Conservation (phyloP, 2,113 vertebrate species). For the Camelus dromedarius region DNA sequence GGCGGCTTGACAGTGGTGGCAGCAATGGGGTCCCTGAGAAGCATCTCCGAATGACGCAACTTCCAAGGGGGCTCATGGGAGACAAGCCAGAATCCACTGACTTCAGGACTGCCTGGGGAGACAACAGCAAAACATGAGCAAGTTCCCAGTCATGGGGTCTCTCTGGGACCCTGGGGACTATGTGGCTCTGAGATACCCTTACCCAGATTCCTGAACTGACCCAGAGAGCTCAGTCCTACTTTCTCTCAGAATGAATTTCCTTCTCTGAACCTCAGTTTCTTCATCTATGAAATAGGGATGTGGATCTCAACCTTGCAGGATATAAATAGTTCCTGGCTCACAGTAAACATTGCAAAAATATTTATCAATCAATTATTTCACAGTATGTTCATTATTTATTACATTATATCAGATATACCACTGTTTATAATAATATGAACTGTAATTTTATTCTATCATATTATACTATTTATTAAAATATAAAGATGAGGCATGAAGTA, state of each 20-base stretch:
- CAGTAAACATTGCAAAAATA: not conserved
- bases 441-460: not conserved
- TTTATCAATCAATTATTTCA: not conserved
- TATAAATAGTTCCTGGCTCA: not conserved
- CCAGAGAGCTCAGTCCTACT: not conserved
- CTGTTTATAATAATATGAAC: not conserved
- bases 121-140: not conserved
- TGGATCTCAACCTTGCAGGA: not conserved
- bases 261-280: not conserved
- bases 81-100: slow-evolving; percentile 39
- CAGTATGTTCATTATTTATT: not conserved
- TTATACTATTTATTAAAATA: slow-evolving; percentile 13
- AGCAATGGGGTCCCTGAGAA: slow-evolving; percentile 90
- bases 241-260: not conserved
- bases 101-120: slow-evolving; percentile 75
- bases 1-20: slow-evolving; percentile 87
- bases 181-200: not conserved
- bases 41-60: slow-evolving; percentile 85
- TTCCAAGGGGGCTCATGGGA: not conserved
- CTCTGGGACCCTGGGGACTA: not conserved
- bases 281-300: not conserved
- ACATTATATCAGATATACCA: not conserved
- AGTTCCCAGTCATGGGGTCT: fast-evolving
- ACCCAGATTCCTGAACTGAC: not conserved
- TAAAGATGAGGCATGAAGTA: not conserved